phyloP scores from a whole-genome alignment of 2,888 invertebrate genomes.

The Atrina japonica region DNA sequence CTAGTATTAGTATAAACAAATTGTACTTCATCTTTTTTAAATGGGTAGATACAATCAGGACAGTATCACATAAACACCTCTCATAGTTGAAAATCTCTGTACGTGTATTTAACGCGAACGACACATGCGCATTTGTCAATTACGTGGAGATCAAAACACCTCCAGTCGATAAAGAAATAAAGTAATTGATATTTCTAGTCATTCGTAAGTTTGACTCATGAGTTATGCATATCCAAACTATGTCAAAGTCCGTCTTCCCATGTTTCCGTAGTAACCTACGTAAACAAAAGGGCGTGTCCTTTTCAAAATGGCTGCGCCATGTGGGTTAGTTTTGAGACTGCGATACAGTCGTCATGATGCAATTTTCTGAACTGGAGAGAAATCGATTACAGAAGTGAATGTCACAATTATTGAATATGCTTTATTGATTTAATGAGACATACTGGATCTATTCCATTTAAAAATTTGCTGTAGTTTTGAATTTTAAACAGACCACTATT shows the following conservation, averaged over 20 bases:
- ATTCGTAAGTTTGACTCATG: neutral
- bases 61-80: no score
- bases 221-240: neutral
- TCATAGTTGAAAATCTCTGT: neutral
- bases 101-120: neutral
- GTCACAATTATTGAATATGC: no score
- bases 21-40: no score
- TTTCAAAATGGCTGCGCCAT: slow-evolving; percentile 37
- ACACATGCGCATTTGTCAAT: slow-evolving; percentile 27
- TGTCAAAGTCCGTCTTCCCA: neutral
- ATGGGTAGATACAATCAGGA: no score
- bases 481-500: no score
- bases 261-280: slow-evolving; percentile 41
- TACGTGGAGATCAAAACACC: neutral
- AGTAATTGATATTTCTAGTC: neutral
- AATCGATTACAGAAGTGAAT: no score
- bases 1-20: no score
- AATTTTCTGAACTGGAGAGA: slow-evolving; percentile 68
- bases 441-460: no score
- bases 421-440: no score
- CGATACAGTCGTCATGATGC: slow-evolving; percentile 75
- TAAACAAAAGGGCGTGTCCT: slow-evolving; percentile 45
- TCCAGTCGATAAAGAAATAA: neutral
- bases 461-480: no score
- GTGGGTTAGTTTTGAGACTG: slow-evolving; percentile 47